Evolutionary conservation across 2,888 invertebrate species (phyloP), one percentile per base, ranked within the genome.

Genomic region (Erpobdella octoculata): DNA sequence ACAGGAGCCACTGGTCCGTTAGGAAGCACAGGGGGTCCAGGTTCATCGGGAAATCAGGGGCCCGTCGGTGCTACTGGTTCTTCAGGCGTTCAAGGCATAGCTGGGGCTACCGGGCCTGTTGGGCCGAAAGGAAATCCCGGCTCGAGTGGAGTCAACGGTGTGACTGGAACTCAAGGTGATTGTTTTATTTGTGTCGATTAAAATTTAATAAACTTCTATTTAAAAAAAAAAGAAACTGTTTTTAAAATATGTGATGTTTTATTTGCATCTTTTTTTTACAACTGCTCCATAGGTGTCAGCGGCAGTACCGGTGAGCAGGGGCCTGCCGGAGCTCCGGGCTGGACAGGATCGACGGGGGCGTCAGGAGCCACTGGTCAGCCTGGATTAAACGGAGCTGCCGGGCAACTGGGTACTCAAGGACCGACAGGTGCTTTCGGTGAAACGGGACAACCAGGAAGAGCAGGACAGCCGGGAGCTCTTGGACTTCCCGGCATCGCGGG

Each of bases 21-120:
- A 41, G 75, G 72, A 36, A 38, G 46, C 31, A 67, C 70, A 46
- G 76, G 76, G 33, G 41, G 31, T 62, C 35, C 69, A 15, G 73
- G 73, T n/a, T 8, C 37, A 28, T 28, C 59, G 28, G 74, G 74
- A 18, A 21, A 25, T 9, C 72, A 70, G 15, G 76, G 76, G 37
- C 35, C 61, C 28, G 61, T 62, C 37, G 76, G 76, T 33, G 15
- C 61, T 25, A 46, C 72, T 37, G 76, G 76, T 66, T 37, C n/a
- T 18, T 37, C 72, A 35, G 76, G 76, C n/a, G 9, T 33, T 28
- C 35, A 35, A 28, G 75, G 75, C 35, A 31, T 41, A 0, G 53
- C 64, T 28, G 76, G 76, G 37, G 38, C 37, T 25, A 69, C 72
- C 15, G 76, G 76, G 66, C 61, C 36, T 12, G 33, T 58, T 0